phyloP scores from a whole-genome alignment of 1,140 invertebrate genomes.

The Monomorium pharaonis region DNA sequence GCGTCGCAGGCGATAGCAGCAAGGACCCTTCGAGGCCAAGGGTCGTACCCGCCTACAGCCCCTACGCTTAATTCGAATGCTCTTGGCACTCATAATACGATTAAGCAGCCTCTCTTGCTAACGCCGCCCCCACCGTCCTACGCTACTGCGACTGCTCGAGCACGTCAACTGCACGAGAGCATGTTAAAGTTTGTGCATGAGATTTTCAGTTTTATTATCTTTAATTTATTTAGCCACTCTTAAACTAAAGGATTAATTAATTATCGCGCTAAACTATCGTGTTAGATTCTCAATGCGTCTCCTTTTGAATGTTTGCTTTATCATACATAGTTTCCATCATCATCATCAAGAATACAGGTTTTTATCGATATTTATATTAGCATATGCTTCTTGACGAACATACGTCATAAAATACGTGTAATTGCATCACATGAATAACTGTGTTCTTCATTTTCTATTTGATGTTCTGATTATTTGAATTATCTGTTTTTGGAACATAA shows the following conservation, averaged over 20 bases:
- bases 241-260: slow-evolving; percentile 2
- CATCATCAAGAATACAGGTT: slow-evolving; percentile 24
- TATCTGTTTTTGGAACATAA: slow-evolving; percentile 37
- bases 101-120: slow-evolving; percentile 86
- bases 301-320: slow-evolving; percentile 67
- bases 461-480: slow-evolving; percentile 45
- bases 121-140: slow-evolving; percentile 85
- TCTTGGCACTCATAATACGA: slow-evolving; percentile 85
- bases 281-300: slow-evolving; percentile 38
- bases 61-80: slow-evolving; percentile 84
- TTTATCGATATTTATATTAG: slow-evolving; percentile 48
- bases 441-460: slow-evolving; percentile 46
- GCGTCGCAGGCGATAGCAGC: slow-evolving; percentile 88
- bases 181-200: slow-evolving; percentile 86
- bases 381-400: slow-evolving; percentile 30
- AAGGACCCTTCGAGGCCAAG: slow-evolving; percentile 88
- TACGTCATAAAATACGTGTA: not conserved
- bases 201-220: slow-evolving; percentile 75
- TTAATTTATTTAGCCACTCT: slow-evolving; percentile 60
- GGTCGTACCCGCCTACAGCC: slow-evolving; percentile 87
- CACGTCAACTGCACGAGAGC: slow-evolving; percentile 85
- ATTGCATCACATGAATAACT: slow-evolving; percentile 43
- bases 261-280: slow-evolving; percentile 47
- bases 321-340: slow-evolving; percentile 42
- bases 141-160: slow-evolving; percentile 86